phyloP scores from a whole-genome alignment of 1,140 invertebrate genomes.

The Pristionchus pacificus region DNA sequence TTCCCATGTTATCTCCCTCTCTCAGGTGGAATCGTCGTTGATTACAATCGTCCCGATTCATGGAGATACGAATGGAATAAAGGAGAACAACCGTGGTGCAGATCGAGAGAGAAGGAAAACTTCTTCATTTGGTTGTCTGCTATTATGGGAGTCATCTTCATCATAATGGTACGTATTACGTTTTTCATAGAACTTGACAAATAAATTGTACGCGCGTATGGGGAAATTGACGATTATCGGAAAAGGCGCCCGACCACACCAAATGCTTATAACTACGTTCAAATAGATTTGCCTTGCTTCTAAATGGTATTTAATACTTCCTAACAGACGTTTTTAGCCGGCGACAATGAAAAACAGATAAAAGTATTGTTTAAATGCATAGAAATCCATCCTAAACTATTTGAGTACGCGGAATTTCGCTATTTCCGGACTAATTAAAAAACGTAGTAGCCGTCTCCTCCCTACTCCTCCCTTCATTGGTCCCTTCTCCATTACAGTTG shows the following conservation, averaged over 20 bases:
- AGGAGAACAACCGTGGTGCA: conserved; percentile 50
- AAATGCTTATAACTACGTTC: no score
- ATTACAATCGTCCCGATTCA: conserved; percentile 38
- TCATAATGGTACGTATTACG: conserved; percentile 27
- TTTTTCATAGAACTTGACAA: no score
- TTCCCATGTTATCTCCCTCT: not conserved
- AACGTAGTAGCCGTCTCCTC: no score
- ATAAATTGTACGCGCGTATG: not conserved
- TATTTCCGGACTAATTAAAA: no score
- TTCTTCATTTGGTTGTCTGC: conserved; percentile 52
- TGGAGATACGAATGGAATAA: conserved; percentile 58
- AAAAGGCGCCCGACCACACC: no score
- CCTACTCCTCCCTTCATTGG: conserved; percentile 18
- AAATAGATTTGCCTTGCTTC: no score
- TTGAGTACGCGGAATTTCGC: no score
- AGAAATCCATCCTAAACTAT: no score
- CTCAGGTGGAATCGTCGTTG: conserved; percentile 41
- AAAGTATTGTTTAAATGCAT: no score
- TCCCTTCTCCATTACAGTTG: conserved; percentile 36
- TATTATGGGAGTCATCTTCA: conserved; percentile 31
- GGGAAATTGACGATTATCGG: conserved; percentile 10
- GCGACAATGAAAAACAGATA: no score
- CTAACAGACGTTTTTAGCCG: no score
- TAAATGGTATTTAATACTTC: no score
- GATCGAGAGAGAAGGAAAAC: conserved; percentile 55